Evolutionary conservation across 2,113 vertebrate genomes (phyloP), one percentile per base, ranked within the genome.

Genomic region (Himantopus leucocephalus): DNA sequence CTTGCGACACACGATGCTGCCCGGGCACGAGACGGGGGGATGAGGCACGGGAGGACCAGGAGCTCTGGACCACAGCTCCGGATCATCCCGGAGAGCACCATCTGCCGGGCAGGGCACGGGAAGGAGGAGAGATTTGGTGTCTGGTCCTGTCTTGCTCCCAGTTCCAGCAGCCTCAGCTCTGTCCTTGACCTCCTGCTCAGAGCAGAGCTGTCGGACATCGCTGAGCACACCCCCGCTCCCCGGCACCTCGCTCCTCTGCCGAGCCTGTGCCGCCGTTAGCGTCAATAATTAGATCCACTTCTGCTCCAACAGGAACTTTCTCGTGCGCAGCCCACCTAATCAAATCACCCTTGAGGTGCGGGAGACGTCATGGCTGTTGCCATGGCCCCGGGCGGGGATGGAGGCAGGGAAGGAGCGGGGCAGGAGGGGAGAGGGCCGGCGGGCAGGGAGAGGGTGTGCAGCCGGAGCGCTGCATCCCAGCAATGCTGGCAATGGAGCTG

Each of bases 221-320:
- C 48, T 50, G 48, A 50, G 48, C 48, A 22, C 37, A 0, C 29
- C 58, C 63, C 37, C 53, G 6, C 6, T 4, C 7, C 16, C 56
- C 5, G 0, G 35, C 66, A 59, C 89, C 93, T 58, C 8, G 1
- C 64, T 50, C 72, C 30, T 63, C 84, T 11, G 37, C 27, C 3
- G 12, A 39, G 83, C 84, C 66, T 6, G 2, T 2, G 27, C 87
- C 37, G 3, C 71, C 3, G 0, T 6, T 52, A 67, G 68, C 15
- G 3, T 24, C 87, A 21, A 67, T 93, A 85, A 95, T 94, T 45
- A 88, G 60, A 93, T 93, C 81, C 88, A 50, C 71, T 87, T 71
- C 81, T 94, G 90, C 85, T 95, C 94, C 92, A 19, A 18, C 77
- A 63, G 92, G 92, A 93, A 70, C 88, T 45, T 90, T 62, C 94